Evolutionary conservation across 2,797 vertebrate species (phyloP), one percentile per base, ranked within the genome.

Genomic region (Parauchenoglanis punctatus): DNA sequence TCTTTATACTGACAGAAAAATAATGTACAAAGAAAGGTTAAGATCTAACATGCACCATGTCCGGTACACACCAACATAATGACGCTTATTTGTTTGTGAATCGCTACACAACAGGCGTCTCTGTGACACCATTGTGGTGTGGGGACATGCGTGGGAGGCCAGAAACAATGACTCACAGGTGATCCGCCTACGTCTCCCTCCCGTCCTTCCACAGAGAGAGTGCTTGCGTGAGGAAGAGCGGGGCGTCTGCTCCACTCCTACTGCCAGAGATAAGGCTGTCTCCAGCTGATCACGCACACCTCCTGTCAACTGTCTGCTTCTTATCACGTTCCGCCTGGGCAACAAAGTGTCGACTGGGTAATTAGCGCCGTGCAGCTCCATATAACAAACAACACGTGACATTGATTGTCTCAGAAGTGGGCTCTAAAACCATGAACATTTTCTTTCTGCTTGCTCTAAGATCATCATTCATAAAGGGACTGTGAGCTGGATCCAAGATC

Each of bases 271-370:
- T 96, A 96, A 96, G 94, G 88, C 94, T 95, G 96, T 96, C 96
- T 96, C 96, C 95, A 94, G 90, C 91, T 89, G 88, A 93, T 93
- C 93, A 92, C 93, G 89, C 92, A 94, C 95, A 94, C 95, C 95
- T 96, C 95, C 94, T 96, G 95, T 95, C 95, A 94, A 94, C 94
- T 93, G 94, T 96, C 95, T 96, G 93, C 93, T 88, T 88, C 94
- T 96, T 96, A 96, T 96, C 95, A 93, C 49, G 89, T 87, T 91
- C 91, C 87, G 87, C 68, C 89, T 85, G 90, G 89, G 90, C 70
- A 89, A 85, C 87, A 82, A 90, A 84, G 93, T 93, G 94, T 93
- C 93, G 94, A 95, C 92, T 88, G 89, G 94, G 90, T 94, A 93
- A 95, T 96, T 95, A 96, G 84, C 58, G 49, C 56, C 25, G 81